phyloP scores from a whole-genome alignment of 1,140 invertebrate genomes.

The Octopus sinensis region DNA sequence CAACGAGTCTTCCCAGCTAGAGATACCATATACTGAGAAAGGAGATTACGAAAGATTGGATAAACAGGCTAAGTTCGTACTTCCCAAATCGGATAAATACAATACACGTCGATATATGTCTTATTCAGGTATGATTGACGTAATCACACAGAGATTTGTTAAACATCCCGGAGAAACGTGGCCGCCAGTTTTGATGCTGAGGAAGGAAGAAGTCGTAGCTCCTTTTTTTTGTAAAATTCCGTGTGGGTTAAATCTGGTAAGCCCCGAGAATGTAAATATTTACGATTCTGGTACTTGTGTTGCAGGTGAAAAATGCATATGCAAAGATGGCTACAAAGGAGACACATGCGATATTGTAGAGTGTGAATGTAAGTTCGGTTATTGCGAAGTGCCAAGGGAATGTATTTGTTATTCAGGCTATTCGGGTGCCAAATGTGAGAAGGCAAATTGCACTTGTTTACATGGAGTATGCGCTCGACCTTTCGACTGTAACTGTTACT shows the following conservation, averaged over 20 bases:
- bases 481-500: too few relatives aligned
- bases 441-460: constrained; percentile 20
- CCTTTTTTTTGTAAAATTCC: constrained; percentile 29
- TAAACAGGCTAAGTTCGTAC: too few relatives aligned
- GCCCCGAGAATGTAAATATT: constrained; percentile 23
- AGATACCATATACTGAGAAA: too few relatives aligned
- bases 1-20: too few relatives aligned
- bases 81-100: too few relatives aligned
- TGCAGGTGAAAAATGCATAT: constrained; percentile 20
- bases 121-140: constrained; percentile 18
- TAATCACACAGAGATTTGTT: constrained; percentile 20
- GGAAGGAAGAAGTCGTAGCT: constrained; percentile 24
- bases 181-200: neutral
- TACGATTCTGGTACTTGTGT: constrained; percentile 29
- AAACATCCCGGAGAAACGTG: constrained; percentile 17
- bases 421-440: constrained; percentile 22
- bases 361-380: constrained; percentile 29
- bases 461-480: too few relatives aligned
- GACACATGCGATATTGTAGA: constrained; percentile 24
- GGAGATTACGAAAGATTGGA: too few relatives aligned
- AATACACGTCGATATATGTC: too few relatives aligned
- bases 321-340: constrained; percentile 26
- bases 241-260: constrained; percentile 24
- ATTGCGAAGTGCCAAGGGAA: constrained; percentile 24
- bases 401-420: constrained; percentile 29